A percentile compares a stretch with the other conserved stretches of the same genome.
These are phyloP conservation scores for Drosophila fulvimacula DNA, from an alignment of 2,888 invertebrate species.

Conservation along the genomic window DNA sequence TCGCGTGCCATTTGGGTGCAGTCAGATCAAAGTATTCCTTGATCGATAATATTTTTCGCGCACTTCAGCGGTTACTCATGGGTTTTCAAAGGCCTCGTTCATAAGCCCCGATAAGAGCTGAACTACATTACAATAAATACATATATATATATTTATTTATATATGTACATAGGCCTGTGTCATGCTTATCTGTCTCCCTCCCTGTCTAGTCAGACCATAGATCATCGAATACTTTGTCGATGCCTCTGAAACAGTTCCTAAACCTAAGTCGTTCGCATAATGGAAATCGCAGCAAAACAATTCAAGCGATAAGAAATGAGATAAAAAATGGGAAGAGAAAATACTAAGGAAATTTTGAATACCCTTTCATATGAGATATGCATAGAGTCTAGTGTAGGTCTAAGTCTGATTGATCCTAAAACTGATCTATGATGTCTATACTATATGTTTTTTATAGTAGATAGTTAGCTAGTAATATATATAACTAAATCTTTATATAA, in stretches of 20 bases:
- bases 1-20: neutral
- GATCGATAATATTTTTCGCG: constrained; percentile 19
- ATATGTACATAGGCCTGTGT: too few relatives aligned
- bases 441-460: neutral
- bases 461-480: neutral
- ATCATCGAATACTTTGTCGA: constrained; percentile 13
- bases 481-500: neutral
- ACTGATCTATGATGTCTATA: neutral
- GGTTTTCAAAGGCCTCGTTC: constrained; percentile 1
- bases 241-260: neutral
- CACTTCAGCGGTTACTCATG: constrained; percentile 37
- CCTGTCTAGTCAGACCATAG: constrained; percentile 47
- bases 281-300: neutral
- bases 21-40: constrained; percentile 2
- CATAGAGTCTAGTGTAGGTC: neutral
- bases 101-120: constrained; percentile 33
- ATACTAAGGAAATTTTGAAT: neutral
- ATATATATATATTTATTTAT: neutral
- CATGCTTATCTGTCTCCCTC: constrained; percentile 18
- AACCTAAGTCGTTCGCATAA: constrained; percentile 5
- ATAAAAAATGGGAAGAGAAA: neutral
- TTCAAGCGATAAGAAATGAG: neutral
- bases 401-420: neutral
- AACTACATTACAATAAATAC: constrained; percentile 13
- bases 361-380: neutral